Base-by-base conservation (phyloP, 2,797 vertebrate species). In the Falco peregrinus region DNA sequence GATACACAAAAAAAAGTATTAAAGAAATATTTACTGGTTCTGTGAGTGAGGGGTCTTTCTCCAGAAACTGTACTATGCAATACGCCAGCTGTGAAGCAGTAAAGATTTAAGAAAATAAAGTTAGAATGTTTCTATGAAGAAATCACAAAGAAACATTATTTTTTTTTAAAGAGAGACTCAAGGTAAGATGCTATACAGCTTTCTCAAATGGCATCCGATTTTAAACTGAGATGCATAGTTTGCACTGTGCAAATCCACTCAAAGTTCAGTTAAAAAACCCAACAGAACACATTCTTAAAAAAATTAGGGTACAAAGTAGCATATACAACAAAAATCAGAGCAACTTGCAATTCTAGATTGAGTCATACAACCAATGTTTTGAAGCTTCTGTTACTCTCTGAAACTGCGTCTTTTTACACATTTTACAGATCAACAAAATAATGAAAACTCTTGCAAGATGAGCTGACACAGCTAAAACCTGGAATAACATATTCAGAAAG, bases 31-130 rank as follows among this genome's bases (percentile, higher is more conserved):
- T 98, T 98, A 99, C 99, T 89, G 99, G 99, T 98, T 99, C 99
- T 98, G 99, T 99, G 98, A 99, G 99, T 92, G 99, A 99, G 89
- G 99, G 99, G 97, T 99, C 99, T 98, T 99, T 99, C 98, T 99
- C 99, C 98, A 99, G 98, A 98, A 99, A 99, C 98, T 99, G 99
- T 99, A 99, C 99, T 99, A 99, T 99, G 98, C 99, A 99, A 98
- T 99, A 99, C 3, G 99, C 99, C 99, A 99, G 98, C 99, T 99
- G 97, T 57, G 97, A 90, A 96, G 47, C 94, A 79, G 65, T 61
- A 89, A 94, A 78, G 45, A 85, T 78, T 81, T 28, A 70, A 50
- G 77, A 94, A 79, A 84, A 83, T 15, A 29, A 84, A 95, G 68
- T 93, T 91, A 97, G 94, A 89, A 90, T 47, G 45, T 61, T 91